Evolutionary conservation across 2,113 vertebrate species (phyloP).

Genomic region (Rhea americana): DNA sequence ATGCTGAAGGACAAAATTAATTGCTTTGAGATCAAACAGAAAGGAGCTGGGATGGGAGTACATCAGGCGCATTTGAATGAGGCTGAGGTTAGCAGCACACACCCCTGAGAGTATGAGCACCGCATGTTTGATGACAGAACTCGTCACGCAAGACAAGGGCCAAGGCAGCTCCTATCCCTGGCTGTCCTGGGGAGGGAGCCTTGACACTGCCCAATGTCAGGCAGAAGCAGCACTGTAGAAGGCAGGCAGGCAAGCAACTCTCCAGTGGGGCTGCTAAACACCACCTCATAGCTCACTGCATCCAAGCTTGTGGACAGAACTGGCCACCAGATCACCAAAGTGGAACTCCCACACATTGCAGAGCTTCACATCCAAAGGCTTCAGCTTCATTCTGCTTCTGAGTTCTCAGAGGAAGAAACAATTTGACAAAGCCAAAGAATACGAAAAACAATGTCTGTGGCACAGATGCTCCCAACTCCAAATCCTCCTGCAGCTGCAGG

Average conservation of each 20-base stretch:
- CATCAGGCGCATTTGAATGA: not conserved
- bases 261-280: not conserved
- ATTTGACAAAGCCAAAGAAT: not conserved
- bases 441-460: not conserved
- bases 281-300: not conserved
- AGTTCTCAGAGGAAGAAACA: not conserved
- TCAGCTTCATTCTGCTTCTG: not conserved
- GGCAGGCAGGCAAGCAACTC: not conserved
- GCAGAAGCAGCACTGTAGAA: not conserved
- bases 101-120: not conserved
- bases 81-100: not conserved
- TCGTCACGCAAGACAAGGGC: not conserved
- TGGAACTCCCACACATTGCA: too few species aligned
- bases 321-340: not conserved
- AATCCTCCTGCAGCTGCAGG: not conserved
- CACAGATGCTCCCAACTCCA: not conserved
- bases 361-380: fast-evolving
- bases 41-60: not conserved
- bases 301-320: not conserved
- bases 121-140: not conserved
- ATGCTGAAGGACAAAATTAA: conserved; percentile 13
- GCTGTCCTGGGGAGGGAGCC: not conserved
- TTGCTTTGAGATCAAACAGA: not conserved
- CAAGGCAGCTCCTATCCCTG: not conserved
- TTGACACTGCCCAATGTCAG: fast-evolving